Evolutionary conservation across 2,888 invertebrate genomes (phyloP).

Genomic region (Melanostoma mellinum): DNA sequence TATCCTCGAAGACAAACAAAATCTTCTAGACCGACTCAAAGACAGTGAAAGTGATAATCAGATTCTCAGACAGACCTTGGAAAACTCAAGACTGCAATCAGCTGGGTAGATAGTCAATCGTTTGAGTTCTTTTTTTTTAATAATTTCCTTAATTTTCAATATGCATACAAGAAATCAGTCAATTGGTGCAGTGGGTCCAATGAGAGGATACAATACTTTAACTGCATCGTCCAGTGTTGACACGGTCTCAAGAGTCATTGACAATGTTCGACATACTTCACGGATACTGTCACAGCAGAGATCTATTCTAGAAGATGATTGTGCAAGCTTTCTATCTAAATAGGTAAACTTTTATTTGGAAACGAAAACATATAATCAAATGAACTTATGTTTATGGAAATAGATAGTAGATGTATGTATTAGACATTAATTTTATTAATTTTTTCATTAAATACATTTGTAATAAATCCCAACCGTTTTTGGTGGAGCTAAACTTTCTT

Average conservation of each 20-base stretch:
- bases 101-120: not conserved
- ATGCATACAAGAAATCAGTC: constrained; percentile 40
- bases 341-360: not conserved
- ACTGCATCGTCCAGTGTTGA: not conserved
- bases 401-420: constrained; percentile 1
- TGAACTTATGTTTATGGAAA: constrained; percentile 30
- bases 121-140: not conserved
- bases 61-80: constrained; percentile 75
- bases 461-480: constrained; percentile 50
- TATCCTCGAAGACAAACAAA: constrained; percentile 75
- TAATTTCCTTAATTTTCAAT: not conserved
- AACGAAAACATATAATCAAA: constrained; percentile 11
- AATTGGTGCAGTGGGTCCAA: not conserved
- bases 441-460: constrained; percentile 42
- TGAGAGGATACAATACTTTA: constrained; percentile 14
- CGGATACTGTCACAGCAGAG: constrained; percentile 42
- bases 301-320: constrained; percentile 46
- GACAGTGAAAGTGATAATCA: constrained; percentile 74
- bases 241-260: constrained; percentile 57
- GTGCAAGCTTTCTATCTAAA: too few relatives aligned
- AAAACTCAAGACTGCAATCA: constrained; percentile 5
- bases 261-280: constrained; percentile 48
- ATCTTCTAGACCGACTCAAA: constrained; percentile 54
- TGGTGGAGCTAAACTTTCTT: constrained; percentile 20
- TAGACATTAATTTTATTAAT: constrained; percentile 44